Conservation (phyloP, 1,140 invertebrate species). For the Heliconius congener region DNA sequence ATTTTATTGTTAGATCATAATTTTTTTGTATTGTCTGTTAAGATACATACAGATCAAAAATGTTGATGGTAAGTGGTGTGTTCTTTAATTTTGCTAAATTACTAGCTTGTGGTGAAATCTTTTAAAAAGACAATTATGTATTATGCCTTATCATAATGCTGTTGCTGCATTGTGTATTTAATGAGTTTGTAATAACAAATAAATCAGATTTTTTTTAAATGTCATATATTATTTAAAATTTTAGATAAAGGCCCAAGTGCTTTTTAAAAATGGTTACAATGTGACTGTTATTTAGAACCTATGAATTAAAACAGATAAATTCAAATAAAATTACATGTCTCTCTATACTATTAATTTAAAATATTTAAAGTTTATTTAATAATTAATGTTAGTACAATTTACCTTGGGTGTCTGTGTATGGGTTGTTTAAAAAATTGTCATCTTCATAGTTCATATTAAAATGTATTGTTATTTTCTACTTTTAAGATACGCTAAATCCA, state of each 20-base stretch:
- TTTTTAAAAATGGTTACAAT: neutral
- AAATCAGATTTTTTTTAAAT: neutral
- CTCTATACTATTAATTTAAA: neutral
- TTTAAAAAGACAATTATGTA: slow-evolving; percentile 19
- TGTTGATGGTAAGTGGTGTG: neutral
- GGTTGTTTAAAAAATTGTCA: slow-evolving; percentile 65
- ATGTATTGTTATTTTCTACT: slow-evolving; percentile 64
- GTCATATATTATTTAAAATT: neutral
- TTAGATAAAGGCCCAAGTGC: neutral
- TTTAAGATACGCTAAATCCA: slow-evolving; percentile 49
- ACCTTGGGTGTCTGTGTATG: slow-evolving; percentile 66
- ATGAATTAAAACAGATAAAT: neutral
- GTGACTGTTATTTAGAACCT: neutral
- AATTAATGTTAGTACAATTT: slow-evolving; percentile 35
- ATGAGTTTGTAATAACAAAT: neutral
- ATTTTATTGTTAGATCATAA: neutral
- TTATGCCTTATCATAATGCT: neutral
- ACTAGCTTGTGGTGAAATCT: slow-evolving; percentile 4
- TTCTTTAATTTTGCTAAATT: neutral
- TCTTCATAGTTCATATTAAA: slow-evolving; percentile 54
- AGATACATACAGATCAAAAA: neutral
- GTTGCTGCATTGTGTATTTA: too few relatives aligned
- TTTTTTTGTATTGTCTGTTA: too few relatives aligned
- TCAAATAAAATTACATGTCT: neutral
- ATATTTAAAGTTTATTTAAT: neutral